These are phyloP conservation scores for Cylindroiulus punctatus DNA, from an alignment of 2,888 invertebrate genomes.

Conservation along the genomic window DNA sequence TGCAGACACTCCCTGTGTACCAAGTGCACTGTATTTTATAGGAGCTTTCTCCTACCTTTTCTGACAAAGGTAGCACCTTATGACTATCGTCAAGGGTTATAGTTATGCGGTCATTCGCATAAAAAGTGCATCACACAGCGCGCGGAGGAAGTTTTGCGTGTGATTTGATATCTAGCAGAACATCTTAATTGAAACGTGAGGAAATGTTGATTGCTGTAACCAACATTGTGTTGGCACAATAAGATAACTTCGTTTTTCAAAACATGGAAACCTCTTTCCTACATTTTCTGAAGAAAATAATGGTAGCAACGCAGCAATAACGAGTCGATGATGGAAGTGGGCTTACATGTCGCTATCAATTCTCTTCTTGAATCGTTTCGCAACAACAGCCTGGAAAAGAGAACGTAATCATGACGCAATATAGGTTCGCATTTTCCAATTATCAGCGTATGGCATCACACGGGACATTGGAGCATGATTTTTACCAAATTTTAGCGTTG, in stretches of 20 bases:
- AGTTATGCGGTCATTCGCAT: neutral
- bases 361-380: neutral
- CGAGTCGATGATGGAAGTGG: neutral
- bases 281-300: slow-evolving; percentile 4
- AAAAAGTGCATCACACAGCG: neutral
- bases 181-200: slow-evolving; percentile 31
- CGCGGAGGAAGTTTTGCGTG: neutral
- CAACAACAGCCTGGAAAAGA: neutral
- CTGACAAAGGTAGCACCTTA: no score
- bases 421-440: neutral
- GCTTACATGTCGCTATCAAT: neutral
- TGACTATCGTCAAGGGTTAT: no score
- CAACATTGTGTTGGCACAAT: slow-evolving; percentile 22
- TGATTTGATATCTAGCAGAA: neutral
- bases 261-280: neutral
- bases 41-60: no score
- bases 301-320: neutral
- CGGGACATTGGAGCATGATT: neutral
- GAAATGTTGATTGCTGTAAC: slow-evolving; percentile 8
- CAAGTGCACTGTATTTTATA: no score
- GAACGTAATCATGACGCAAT: neutral
- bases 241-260: neutral
- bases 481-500: neutral
- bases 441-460: neutral
- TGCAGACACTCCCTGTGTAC: no score